Evolutionary conservation across 2,797 vertebrate species (phyloP), one percentile per base, ranked within the genome.

Genomic region (Neopelma chrysocephalum): DNA sequence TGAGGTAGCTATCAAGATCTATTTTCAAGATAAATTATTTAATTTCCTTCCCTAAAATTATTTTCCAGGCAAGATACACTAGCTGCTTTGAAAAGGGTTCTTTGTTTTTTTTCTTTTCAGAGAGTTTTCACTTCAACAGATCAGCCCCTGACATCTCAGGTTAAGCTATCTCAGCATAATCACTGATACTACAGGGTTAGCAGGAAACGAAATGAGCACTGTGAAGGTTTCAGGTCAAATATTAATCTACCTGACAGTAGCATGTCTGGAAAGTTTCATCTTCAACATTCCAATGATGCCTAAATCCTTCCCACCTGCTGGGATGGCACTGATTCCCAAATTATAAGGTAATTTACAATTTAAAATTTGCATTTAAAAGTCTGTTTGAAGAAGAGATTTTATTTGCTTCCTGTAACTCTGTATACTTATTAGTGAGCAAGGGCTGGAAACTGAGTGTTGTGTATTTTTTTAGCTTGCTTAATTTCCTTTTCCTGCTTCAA

Each of bases 201-300:
- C 53, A 88, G 88, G 75, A 93, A 95, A 86, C 70, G 18, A 89
- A 90, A 82, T 42, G 29, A 84, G 43, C 20, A 43, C 75, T 48
- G 32, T 64, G 48, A 87, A 84, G n/a, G 73, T 61, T 95, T 94
- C 78, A 80, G 58, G 89, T 81, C 76, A 90, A 90, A 72, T 88
- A 93, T 69, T 90, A 88, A 93, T 91, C 77, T 96, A 56, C 65
- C 36, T 90, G 87, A 62, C 82, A 94, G 66, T 32, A 86, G 11
- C 31, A 79, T 25, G 60, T 91, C 95, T 95, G 89, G 82, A 84
- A 95, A 94, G 43, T 76, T 89, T 95, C 89, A 62, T 92, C 79
- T 82, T 94, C 85, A 90, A 29, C 91, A 71, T 93, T 92, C 64
- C 84, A 80, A 11, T 50, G 48, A 80, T 73, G 36, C 53, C 61